phyloP scores from a whole-genome alignment of 1,140 invertebrate genomes.

The Calliopsis andreniformis region DNA sequence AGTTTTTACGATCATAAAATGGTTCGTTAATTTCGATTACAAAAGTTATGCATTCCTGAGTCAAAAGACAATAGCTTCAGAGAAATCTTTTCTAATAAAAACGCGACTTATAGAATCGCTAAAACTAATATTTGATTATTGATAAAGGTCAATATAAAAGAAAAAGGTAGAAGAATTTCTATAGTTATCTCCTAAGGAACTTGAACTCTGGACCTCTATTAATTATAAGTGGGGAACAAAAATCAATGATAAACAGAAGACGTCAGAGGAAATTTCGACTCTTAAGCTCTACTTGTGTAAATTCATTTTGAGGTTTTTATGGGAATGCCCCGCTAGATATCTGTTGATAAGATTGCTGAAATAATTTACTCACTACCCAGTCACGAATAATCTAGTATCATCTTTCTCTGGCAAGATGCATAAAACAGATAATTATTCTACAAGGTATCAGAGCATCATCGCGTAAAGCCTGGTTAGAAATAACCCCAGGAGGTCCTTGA shows the following conservation, averaged over 20 bases:
- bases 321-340: not conserved
- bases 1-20: conserved; percentile 3
- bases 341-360: not conserved
- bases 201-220: too few relatives aligned
- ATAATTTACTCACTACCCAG: not conserved
- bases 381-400: not conserved
- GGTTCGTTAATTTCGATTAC: conserved; percentile 36
- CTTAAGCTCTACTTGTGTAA: too few relatives aligned
- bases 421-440: not conserved
- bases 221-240: too few relatives aligned
- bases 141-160: too few relatives aligned
- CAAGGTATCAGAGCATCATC: not conserved
- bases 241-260: too few relatives aligned
- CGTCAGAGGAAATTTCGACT: not conserved
- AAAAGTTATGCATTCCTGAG: conserved; percentile 23
- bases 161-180: too few relatives aligned
- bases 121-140: too few relatives aligned
- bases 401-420: not conserved
- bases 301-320: too few relatives aligned
- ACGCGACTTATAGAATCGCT: not conserved
- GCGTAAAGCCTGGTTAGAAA: not conserved
- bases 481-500: too few relatives aligned
- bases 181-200: too few relatives aligned
- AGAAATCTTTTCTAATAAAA: not conserved
- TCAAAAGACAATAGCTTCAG: too few relatives aligned